Conservation (phyloP, 2,113 vertebrate species). For the Paraplagusia blochii region DNA sequence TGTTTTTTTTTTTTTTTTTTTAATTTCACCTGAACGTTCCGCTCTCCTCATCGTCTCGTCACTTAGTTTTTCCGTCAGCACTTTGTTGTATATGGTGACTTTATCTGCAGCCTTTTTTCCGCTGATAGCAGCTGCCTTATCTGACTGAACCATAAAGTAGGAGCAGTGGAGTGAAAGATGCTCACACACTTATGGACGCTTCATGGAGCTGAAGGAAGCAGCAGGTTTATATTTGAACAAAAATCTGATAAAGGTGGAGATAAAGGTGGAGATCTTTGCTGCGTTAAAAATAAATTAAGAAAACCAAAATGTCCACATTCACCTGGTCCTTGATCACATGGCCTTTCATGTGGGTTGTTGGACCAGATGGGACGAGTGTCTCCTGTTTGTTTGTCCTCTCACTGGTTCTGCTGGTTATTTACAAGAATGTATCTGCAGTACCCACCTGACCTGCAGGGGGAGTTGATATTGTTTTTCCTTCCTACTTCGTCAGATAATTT, state of each 20-base stretch:
- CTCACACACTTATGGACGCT: not conserved
- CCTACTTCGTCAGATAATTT: too few relatives aligned
- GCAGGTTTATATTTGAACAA: too few relatives aligned
- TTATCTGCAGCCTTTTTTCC: constrained; percentile 4
- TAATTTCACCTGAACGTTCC: not conserved
- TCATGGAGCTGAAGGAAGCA: not conserved
- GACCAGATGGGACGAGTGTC: not conserved
- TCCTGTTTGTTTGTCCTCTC: not conserved
- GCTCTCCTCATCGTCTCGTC: not conserved
- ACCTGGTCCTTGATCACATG: too few relatives aligned
- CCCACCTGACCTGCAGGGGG: too few relatives aligned
- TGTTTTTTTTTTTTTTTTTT: not conserved
- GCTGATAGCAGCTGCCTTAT: constrained; percentile 3
- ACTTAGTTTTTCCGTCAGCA: not conserved
- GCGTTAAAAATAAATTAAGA: too few relatives aligned
- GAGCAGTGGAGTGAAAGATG: not conserved
- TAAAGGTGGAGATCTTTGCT: too few relatives aligned
- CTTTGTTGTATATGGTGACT: not conserved
- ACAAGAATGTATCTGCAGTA: too few relatives aligned
- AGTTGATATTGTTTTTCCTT: too few relatives aligned
- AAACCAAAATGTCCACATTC: too few relatives aligned
- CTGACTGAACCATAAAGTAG: not conserved
- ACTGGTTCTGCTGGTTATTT: too few relatives aligned
- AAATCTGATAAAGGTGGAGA: too few relatives aligned
- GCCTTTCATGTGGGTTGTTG: not conserved